phyloP scores from a whole-genome alignment of 2,113 vertebrate species.

The Bufo bufo region DNA sequence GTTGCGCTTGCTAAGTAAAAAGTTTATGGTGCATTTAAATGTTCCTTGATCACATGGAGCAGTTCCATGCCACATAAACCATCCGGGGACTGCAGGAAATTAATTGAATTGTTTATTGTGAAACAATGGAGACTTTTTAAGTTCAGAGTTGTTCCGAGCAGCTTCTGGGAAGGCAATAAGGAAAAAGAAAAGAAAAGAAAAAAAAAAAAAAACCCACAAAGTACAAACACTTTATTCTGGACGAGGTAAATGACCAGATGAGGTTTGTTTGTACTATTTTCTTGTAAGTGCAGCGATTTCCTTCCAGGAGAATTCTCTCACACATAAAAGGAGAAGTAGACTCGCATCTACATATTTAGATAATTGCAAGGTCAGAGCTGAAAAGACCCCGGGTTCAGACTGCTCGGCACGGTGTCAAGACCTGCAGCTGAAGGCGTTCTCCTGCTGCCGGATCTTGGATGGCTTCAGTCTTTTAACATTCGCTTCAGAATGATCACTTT shows the following conservation, averaged over 20 bases:
- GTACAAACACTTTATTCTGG: conserved; percentile 12
- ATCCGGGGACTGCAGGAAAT: not conserved
- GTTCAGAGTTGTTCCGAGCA: not conserved
- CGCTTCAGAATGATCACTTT: conserved; percentile 42
- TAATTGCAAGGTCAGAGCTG: conserved; percentile 55
- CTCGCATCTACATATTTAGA: conserved; percentile 52
- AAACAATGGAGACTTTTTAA: not conserved
- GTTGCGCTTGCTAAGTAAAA: not conserved
- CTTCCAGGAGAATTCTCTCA: conserved; percentile 46
- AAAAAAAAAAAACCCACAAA: conserved; percentile 3
- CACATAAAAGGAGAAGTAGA: conserved; percentile 28
- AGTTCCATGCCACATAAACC: conserved; percentile 24
- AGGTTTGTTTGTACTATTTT: conserved; percentile 11
- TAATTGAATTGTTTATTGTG: not conserved
- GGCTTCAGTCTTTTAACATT: conserved; percentile 18
- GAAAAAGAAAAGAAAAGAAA: not conserved
- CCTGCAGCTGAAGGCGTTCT: conserved; percentile 50
- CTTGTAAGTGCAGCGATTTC: conserved; percentile 12
- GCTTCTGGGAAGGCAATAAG: conserved; percentile 6
- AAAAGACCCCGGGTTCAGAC: conserved; percentile 38
- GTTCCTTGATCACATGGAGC: conserved; percentile 15
- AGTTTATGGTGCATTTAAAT: conserved; percentile 31
- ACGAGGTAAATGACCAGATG: conserved; percentile 11
- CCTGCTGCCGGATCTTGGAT: conserved; percentile 48
- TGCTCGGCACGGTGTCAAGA: conserved; percentile 54